Conservation (phyloP, 2,888 invertebrate species). For the Zelleria hepariella region DNA sequence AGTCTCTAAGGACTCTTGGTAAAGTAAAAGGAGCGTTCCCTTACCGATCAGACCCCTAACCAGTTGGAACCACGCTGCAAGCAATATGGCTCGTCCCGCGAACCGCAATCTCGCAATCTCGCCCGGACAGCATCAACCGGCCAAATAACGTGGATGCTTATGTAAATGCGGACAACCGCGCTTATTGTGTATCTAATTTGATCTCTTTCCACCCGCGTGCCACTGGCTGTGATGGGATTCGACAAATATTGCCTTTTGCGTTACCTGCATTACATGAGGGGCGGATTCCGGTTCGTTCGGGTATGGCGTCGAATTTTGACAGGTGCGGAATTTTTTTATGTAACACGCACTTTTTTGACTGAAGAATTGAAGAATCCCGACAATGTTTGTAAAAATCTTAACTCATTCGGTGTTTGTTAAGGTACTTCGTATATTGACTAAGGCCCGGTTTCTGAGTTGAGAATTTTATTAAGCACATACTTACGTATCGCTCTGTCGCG, state of each 20-base stretch:
- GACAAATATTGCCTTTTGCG: slow-evolving; percentile 50
- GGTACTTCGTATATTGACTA: no score
- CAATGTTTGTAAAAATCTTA: no score
- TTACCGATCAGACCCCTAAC: no score
- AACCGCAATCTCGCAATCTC: slow-evolving; percentile 56
- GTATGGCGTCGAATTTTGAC: neutral
- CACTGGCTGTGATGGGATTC: slow-evolving; percentile 64
- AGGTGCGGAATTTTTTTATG: no score
- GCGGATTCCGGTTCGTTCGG: neutral
- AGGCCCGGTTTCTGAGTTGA: no score
- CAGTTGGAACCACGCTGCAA: slow-evolving; percentile 23
- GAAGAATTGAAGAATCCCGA: no score
- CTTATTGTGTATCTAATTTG: slow-evolving; percentile 72
- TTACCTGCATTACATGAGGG: slow-evolving; percentile 39
- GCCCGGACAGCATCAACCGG: slow-evolving; percentile 54
- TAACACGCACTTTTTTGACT: no score
- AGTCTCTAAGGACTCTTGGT: no score
- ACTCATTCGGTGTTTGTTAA: no score
- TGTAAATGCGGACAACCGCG: slow-evolving; percentile 65
- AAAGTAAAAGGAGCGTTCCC: no score
- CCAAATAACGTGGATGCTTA: slow-evolving; percentile 67
- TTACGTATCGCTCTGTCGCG: no score
- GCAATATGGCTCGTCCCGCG: slow-evolving; percentile 58
- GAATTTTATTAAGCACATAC: no score
- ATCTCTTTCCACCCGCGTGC: slow-evolving; percentile 48